Base-by-base conservation (phyloP, 2,113 vertebrate genomes). In the Hemiprocne comata region DNA sequence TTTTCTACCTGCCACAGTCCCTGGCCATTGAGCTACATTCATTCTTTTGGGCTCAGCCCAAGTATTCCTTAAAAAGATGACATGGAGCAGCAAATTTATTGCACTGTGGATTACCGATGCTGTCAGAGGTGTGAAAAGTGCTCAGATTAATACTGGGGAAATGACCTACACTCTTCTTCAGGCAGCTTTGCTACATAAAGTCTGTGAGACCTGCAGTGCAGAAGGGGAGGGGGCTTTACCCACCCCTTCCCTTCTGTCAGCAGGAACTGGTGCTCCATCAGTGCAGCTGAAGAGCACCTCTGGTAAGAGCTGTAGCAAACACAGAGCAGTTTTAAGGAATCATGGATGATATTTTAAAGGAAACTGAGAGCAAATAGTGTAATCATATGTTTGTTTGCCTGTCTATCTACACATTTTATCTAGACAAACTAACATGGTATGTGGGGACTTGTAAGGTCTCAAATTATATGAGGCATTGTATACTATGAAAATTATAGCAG, bases 141-240 rank as follows among this genome's bases (percentile, higher is more conserved):
- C 44, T 34, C 0, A 5, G 20, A n/a, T 33, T 80, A 62, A 74
- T 48, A 5, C 17, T 17, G 55, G 20, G 2, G 2, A 64, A 48
- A 50, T 8, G 62, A 72, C 38, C 50, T 66, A 40, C 15, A 89
- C 13, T 75, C 51, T 53, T 34, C 65, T 53, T 54, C 6, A 40
- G 72, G 78, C 31, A 54, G 40, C 57, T 86, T 34, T 83, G 64
- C 1, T 3, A 17, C 25, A 24, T 15, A 42, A 46, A 74, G 65
- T 18, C 40, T 19, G n/a, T 5, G 48, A 73, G 61, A 62, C 4
- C 62, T 36, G 34, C n/a, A 51, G 34, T 1, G 10, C 2, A 42
- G 50, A 6, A 55, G 40, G 44, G 13, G 21, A 90, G 9, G 38
- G 72, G 34, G 18, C 48, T 89, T 66, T 76, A 36, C n/a, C 67